A percentile compares a stretch with the other conserved stretches of the same genome.
Conservation (phyloP, 1,140 invertebrate genomes). For the Pentalonia nigronervosa region DNA sequence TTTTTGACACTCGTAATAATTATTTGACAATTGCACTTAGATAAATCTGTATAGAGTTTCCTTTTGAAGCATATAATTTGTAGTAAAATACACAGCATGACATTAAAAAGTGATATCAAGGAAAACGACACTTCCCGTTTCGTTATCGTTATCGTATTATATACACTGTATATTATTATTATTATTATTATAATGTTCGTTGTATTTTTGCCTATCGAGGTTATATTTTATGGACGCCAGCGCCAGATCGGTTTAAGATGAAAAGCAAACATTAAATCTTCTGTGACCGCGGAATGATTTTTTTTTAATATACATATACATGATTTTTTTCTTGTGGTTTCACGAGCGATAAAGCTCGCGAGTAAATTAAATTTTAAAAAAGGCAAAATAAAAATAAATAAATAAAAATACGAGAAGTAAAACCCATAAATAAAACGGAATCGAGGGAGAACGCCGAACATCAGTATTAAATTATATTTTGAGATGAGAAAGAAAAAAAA, state of each 20-base stretch:
- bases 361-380: conserved; percentile 58
- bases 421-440: conserved; percentile 55
- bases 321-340: conserved; percentile 42
- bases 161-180: neutral
- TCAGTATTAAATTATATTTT: conserved; percentile 58
- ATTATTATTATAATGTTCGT: neutral
- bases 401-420: conserved; percentile 48
- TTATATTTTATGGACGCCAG: conserved; percentile 50
- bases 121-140: conserved; percentile 14
- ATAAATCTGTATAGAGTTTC: conserved; percentile 40
- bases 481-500: conserved; percentile 50
- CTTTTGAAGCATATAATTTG: conserved; percentile 15
- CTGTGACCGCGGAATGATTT: conserved; percentile 51
- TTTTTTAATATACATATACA: conserved; percentile 1
- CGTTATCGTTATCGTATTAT: conserved; percentile 29
- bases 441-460: conserved; percentile 58
- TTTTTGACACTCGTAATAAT: neutral
- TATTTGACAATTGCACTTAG: conserved; percentile 4
- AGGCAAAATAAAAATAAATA: conserved; percentile 45
- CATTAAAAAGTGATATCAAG: conserved; percentile 48
- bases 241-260: conserved; percentile 54
- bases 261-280: conserved; percentile 56
- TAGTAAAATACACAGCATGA: neutral
- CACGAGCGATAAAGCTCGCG: conserved; percentile 56
- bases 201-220: conserved; percentile 46